Evolutionary conservation across 2,797 vertebrate species (phyloP), one percentile per base, ranked within the genome.

Genomic region (Florisuga fusca): DNA sequence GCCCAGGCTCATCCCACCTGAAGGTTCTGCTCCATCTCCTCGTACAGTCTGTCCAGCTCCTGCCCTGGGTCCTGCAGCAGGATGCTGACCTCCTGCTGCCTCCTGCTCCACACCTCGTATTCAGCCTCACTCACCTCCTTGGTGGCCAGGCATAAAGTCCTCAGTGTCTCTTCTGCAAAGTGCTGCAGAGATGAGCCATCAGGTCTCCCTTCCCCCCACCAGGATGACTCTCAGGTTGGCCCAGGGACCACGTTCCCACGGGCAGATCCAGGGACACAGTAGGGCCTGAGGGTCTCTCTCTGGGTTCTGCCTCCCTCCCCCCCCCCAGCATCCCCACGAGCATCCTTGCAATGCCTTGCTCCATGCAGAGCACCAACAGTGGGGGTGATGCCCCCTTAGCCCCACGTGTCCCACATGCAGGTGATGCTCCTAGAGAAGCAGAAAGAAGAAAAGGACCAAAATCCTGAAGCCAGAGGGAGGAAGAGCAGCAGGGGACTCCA

Each of bases 61-160:
- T 23, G 67, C 0, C 98, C 97, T 0, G 98, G 97, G 75, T 98
- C 95, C 87, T 96, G 95, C 57, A 98, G 98, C 72, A 96, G 83
- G 94, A 98, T 62, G 55, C 95, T 82, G 68, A 98, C 98, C 73
- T 96, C 85, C 1, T 33, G 79, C 87, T 99, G 97, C 81, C 95
- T 97, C 43, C 88, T 97, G 64, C 95, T 98, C 99, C 99, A 99
- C 29, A 91, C 36, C 2, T 84, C 53, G 89, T 98, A 99, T 4
- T 80, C 95, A 0, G 74, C 95, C 96, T 99, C 98, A 4, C 97
- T 95, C 92, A 99, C 98, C 38, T 97, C 97, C 97, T 98, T 99
- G 96, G 98, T 98, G 21, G 99, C 99, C 97, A 99, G 61, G 92
- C 99, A 99, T 90, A 99, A 97, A 1, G 99, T 99, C 97, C 99